Base-by-base conservation (phyloP, 2,797 vertebrate species). In the Protosalanx chinensis region DNA sequence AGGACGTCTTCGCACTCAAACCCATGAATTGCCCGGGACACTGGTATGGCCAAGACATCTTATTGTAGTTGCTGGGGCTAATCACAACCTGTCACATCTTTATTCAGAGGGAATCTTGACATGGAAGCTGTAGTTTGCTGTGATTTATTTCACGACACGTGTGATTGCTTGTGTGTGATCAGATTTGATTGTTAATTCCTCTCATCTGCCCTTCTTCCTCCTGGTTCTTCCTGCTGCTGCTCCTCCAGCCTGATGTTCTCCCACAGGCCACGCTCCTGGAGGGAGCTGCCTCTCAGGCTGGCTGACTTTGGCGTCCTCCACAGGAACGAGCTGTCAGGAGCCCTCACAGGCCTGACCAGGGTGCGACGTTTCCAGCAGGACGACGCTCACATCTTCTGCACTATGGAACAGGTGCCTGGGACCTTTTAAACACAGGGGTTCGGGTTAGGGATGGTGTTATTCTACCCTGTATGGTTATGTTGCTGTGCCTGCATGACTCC, bases 11-110 rank as follows among this genome's bases (percentile, higher is more conserved):
- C 60, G 96, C 97, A 5, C 93, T 98, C 7, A 99, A 98, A 76
- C 96, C 97, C 1, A 98, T 98, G 97, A 99, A 98, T 85, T 99
- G 97, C 65, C 97, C 97, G 0, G 97, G 95, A 65, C 97, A 99
- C 82, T 98, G 97, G 97, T 99, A 86, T 77, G 89, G 88, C 30
- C 59, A 56, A 56, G 18, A 56, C 51, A n/a, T n/a, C 6, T n/a
- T n/a, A 1, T 4, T 56, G 15, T 46, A 10, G 10, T 15, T 51
- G 46, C 18, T 27, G 20, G 20, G 64, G 10, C 41, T 27, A 46
- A 46, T 46, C 8, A 13, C 12, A 13, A 10, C 12, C 3, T 46
- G 41, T 46, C 13, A 3, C 10, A 13, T 46, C 41, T 46, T 35
- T 46, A 46, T 46, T 12, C 23, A 46, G 41, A 46, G 41, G 41